Base-by-base conservation (phyloP, 2,797 vertebrate genomes). In the Pogoniulus pusillus region DNA sequence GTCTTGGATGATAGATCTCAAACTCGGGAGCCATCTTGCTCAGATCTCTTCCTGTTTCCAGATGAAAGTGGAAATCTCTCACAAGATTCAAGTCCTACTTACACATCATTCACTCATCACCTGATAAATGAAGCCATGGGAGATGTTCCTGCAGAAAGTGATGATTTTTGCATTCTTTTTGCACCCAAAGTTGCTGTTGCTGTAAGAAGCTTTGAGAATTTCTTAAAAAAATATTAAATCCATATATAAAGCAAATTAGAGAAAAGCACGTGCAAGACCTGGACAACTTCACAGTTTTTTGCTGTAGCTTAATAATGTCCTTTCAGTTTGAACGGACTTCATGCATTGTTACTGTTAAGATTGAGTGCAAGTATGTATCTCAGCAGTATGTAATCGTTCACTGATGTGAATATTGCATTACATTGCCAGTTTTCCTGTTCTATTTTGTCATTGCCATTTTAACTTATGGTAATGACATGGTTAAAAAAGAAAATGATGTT, bases 81-180 rank as follows among this genome's bases (percentile, higher is more conserved):
- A 59, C 98, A 98, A 86, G 99, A 99, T n/a, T 90, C 98, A 11
- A 98, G 98, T 83, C 98, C 98, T 79, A 97, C 98, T 7, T 98
- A 97, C 2, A 63, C 98, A 55, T 96, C 98, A 2, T 98, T 98
- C 54, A 98, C 98, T 81, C 98, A 98, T 68, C 99, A 98, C 71
- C 97, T 98, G 91, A 98, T 99, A 77, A 98, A 98, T 66, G 98
- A 98, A 49, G 97, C 98, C 9, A 85, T 97, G 75, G 97, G 98
- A 27, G 98, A 93, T 34, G 85, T 95, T 59, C 97, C 98, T 0
- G 92, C 98, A 4, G 99, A 99, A 96, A 98, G 97, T 0, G 99
- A 99, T 3, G 99, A 99, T 96, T 99, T 99, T 90, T 99, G 99
- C 84, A 99, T 99, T 96, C 97, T 99, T 88, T 99, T 99, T 93